Base-by-base conservation (phyloP, 1,140 invertebrate genomes). In the Aphaenogaster floridana region DNA sequence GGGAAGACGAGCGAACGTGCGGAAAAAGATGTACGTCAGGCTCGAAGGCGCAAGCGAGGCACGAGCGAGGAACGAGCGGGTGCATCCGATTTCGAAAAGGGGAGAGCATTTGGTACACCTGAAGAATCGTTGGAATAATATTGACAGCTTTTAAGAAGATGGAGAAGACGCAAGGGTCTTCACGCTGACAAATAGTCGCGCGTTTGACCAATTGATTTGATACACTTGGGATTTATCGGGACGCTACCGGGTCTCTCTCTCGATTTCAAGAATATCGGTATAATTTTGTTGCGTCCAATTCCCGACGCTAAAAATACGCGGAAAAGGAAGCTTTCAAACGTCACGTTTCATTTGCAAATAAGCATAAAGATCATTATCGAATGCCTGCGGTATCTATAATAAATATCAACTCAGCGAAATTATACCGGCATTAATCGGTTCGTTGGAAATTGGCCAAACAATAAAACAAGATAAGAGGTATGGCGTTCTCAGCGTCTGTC, bases 1-100 rank as follows among this genome's bases (percentile, higher is more conserved):
- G n/a, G 54, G 57, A 79, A 52, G 77, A 36, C 72, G 34, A 64
- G 42, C 42, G 61, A 79, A 28, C 15, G 77, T 52, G 59, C 61
- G 15, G 72, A 76, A 79, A 79, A 64, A 79, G 77, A 64, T 15
- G 3, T 42, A 61, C 59, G 5, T 36, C 39, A 21, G 4, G 42
- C 48, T 39, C 34, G 28, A 28, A n/a, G 34, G 6, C 52, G 42
- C 34, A 34, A 76, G n/a, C 21, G 39, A 45, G 8, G 8, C 8
- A 59, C 36, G 11, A 66, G 11, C 28, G 54, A 28, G 21, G 4
- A 63, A 21, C 42, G 7, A 48, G 42, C 76, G 76, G 17, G 13
- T 48, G 42, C 77, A 21, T 50, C 42, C 17, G 28, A 78, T 48
- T 64, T 78, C 50, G 39, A 61, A 61, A 28, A 71, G 15, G 68